These are phyloP conservation scores for Holocentrus rufus DNA, from an alignment of 2,797 vertebrate species.

Conservation along the genomic window DNA sequence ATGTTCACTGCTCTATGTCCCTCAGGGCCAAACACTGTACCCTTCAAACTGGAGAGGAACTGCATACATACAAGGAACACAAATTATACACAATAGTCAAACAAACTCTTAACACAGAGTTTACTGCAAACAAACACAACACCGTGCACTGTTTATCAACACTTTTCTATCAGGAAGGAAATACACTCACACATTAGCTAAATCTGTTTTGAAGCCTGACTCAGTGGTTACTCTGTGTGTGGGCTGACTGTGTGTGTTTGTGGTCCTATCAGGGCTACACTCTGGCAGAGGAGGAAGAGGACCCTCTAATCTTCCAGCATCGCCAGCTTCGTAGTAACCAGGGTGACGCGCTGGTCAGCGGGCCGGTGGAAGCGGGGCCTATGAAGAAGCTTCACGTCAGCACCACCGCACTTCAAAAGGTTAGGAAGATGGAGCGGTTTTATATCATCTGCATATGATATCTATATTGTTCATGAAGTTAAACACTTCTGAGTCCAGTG, in stretches of 20 bases:
- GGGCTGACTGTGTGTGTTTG: constrained; percentile 53
- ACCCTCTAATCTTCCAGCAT: constrained; percentile 95
- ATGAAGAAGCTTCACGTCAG: constrained; percentile 99
- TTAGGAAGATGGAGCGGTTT: constrained; percentile 55
- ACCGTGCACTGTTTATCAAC: constrained; percentile 59
- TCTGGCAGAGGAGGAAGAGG: constrained; percentile 96
- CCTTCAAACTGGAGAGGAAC: background rate
- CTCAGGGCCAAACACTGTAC: background rate
- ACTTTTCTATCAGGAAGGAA: constrained; percentile 45
- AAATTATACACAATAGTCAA: constrained; percentile 32
- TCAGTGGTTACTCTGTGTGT: constrained; percentile 55
- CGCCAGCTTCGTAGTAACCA: constrained; percentile 89
- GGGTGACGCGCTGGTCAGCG: constrained; percentile 89
- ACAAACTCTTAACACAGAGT: constrained; percentile 21
- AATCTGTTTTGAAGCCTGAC: constrained; percentile 46
- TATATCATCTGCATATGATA: background rate
- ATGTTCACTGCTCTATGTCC: constrained; percentile 1
- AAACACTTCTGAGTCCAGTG: background rate
- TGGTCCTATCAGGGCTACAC: constrained; percentile 89
- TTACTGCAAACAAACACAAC: constrained; percentile 43
- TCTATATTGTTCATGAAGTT: background rate
- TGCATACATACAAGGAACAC: constrained; percentile 19
- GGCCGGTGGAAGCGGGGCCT: constrained; percentile 93
- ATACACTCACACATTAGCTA: constrained; percentile 45
- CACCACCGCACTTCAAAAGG: constrained; percentile 98